Conservation (phyloP, 2,888 invertebrate genomes). For the Thelaira solivaga region DNA sequence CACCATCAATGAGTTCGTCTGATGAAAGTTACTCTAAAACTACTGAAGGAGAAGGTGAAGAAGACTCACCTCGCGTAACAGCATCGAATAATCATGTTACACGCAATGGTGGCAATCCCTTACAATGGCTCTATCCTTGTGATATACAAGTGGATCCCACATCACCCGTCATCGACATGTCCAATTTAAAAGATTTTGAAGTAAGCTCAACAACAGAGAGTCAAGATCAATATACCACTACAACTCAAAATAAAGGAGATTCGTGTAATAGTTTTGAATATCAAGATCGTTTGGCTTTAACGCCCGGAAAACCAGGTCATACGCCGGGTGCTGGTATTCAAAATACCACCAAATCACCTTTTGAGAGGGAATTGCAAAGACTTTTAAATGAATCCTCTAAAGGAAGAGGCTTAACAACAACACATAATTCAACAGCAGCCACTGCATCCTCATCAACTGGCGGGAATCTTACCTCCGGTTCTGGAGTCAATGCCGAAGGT, state of each 20-base stretch:
- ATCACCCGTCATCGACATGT: constrained; percentile 74
- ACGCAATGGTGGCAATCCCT: constrained; percentile 75
- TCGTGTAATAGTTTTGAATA: constrained; percentile 83
- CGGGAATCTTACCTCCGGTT: constrained; percentile 64
- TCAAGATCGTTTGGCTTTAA: constrained; percentile 74
- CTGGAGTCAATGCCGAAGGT: constrained; percentile 63
- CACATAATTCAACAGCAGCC: constrained; percentile 62
- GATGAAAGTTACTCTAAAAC: constrained; percentile 91
- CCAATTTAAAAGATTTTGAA: constrained; percentile 76
- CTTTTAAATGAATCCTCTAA: constrained; percentile 82
- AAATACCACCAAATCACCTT: constrained; percentile 79
- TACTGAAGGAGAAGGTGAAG: constrained; percentile 82
- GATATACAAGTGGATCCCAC: constrained; percentile 80
- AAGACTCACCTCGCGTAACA: constrained; percentile 73
- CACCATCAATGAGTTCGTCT: constrained; percentile 89
- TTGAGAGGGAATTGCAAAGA: constrained; percentile 88
- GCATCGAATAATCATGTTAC: constrained; percentile 67
- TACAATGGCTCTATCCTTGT: constrained; percentile 81
- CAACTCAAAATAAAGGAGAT: constrained; percentile 81
- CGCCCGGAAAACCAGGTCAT: constrained; percentile 65
- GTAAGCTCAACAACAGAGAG: constrained; percentile 77
- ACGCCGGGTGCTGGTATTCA: constrained; percentile 50
- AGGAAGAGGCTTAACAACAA: constrained; percentile 69
- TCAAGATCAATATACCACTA: constrained; percentile 79
- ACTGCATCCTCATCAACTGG: constrained; percentile 63